Conservation (phyloP, 2,113 vertebrate species). For the Grantiella picta region DNA sequence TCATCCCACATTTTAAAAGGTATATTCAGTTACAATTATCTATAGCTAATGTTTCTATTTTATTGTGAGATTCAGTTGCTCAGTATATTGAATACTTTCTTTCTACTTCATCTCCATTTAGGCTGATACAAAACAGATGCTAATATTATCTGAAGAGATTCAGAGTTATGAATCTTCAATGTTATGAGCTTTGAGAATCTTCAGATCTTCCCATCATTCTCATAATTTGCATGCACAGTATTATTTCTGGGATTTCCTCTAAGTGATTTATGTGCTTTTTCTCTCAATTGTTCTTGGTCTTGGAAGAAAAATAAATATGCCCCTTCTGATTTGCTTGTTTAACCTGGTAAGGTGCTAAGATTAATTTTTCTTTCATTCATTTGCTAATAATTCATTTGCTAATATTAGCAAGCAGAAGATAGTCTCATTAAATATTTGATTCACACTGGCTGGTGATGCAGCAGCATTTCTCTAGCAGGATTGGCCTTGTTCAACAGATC, state of each 20-base stretch:
- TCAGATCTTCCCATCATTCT: not conserved
- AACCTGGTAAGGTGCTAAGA: not conserved
- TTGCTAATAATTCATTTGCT: conserved; percentile 23
- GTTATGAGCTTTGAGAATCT: not conserved
- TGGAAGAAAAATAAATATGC: not conserved
- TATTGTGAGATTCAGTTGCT: not conserved
- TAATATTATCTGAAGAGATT: not conserved
- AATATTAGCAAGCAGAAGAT: not conserved
- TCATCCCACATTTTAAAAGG: not conserved
- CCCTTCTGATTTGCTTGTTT: conserved; percentile 9
- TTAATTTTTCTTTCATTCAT: not conserved
- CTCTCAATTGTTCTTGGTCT: not conserved
- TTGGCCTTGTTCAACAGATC: not conserved
- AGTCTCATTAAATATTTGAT: not conserved
- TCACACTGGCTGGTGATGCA: not conserved
- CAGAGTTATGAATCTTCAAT: not conserved
- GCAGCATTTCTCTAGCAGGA: not conserved
- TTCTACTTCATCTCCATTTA: not conserved
- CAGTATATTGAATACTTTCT: not conserved
- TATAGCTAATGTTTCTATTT: not conserved
- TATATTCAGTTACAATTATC: not conserved
- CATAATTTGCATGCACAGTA: not conserved
- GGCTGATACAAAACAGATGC: not conserved
- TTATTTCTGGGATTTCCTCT: not conserved
- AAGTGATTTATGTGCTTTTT: not conserved